Conservation (phyloP, 2,113 vertebrate species). For the Siniperca chuatsi region DNA sequence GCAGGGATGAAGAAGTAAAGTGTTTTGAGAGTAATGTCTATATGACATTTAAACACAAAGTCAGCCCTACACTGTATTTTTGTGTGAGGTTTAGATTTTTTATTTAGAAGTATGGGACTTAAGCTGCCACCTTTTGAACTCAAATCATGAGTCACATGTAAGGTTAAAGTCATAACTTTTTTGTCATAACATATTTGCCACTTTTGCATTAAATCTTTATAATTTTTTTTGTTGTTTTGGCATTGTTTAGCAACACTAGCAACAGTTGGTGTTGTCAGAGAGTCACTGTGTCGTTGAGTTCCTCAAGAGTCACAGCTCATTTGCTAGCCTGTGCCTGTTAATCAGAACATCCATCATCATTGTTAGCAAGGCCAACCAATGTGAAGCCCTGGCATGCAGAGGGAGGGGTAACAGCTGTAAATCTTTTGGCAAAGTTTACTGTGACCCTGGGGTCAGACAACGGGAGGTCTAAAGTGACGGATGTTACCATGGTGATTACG, state of each 20-base stretch:
- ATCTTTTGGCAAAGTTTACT: conserved; percentile 65
- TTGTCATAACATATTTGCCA: background rate
- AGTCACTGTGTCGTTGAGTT: conserved; percentile 17
- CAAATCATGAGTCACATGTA: background rate
- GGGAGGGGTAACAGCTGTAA: conserved; percentile 38
- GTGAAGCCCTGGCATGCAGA: conserved; percentile 14
- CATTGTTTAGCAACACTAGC: background rate
- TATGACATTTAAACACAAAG: background rate
- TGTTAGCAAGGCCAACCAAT: conserved; percentile 58
- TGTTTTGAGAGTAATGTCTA: background rate
- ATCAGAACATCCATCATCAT: conserved; percentile 55
- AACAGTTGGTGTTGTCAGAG: background rate
- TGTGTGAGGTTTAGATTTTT: background rate
- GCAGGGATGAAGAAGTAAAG: background rate
- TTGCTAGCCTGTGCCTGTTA: conserved; percentile 24
- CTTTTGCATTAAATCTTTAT: background rate
- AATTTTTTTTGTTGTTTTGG: background rate
- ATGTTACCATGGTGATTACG: conserved; percentile 61
- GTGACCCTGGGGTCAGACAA: conserved; percentile 55
- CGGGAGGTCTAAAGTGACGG: conserved; percentile 48
- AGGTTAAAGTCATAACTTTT: background rate
- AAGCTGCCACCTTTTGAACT: background rate
- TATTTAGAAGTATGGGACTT: background rate
- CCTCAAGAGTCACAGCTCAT: conserved; percentile 45
- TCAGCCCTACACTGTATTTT: background rate